Evolutionary conservation across 2,797 vertebrate species (phyloP).

Genomic region (Apogon hyalosoma): DNA sequence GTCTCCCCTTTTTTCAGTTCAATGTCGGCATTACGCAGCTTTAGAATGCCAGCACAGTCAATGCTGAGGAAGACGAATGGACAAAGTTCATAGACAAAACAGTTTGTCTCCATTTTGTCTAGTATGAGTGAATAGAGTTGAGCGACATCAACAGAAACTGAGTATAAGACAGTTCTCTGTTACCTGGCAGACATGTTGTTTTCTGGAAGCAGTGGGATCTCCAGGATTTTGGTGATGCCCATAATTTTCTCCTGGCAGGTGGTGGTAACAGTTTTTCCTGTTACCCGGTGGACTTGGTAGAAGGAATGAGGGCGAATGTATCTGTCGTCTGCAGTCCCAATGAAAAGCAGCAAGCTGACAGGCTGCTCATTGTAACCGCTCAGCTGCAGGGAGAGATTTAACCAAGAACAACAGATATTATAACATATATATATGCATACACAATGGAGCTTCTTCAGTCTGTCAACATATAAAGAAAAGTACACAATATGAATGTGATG

Average conservation of each 20-base stretch:
- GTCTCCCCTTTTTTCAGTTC: constrained; percentile 96
- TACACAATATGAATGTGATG: no score
- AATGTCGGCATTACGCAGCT: constrained; percentile 96
- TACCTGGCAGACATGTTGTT: constrained; percentile 95
- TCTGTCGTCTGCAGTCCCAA: constrained; percentile 94
- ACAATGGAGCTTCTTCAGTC: no score
- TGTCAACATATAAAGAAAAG: no score
- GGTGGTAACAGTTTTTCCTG: constrained; percentile 95
- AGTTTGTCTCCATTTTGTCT: no score
- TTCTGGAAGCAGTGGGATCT: constrained; percentile 94
- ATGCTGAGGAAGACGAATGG: constrained; percentile 82
- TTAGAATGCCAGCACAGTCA: constrained; percentile 96
- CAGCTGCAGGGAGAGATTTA: constrained; percentile 79
- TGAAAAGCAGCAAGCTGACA: constrained; percentile 92
- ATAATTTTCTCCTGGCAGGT: constrained; percentile 91
- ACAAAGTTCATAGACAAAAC: no score
- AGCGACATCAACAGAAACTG: no score
- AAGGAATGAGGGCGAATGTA: constrained; percentile 93
- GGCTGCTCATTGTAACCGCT: constrained; percentile 90
- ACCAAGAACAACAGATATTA: not conserved
- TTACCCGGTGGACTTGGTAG: constrained; percentile 98
- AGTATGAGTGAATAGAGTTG: no score
- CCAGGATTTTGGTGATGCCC: constrained; percentile 90
- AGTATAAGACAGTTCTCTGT: not conserved
- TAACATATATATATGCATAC: not conserved